Evolutionary conservation across 2,888 invertebrate genomes (phyloP).

Genomic region (Neoitamus cyanurus): DNA sequence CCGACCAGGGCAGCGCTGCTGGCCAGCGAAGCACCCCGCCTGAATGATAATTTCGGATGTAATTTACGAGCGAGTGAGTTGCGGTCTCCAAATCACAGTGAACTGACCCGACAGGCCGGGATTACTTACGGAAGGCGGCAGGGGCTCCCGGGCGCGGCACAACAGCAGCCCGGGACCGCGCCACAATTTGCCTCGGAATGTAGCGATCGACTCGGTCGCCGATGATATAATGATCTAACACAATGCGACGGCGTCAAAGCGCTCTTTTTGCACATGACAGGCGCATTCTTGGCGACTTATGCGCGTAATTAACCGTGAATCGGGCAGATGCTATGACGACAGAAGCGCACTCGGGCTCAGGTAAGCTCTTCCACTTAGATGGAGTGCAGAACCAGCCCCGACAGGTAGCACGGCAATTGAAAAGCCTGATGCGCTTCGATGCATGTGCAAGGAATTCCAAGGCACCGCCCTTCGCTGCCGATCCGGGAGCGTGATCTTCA

Average conservation of each 20-base stretch:
- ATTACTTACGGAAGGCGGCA: slow-evolving; percentile 16
- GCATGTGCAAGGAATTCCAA: background rate
- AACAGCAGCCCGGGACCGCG: background rate
- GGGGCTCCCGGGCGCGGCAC: background rate
- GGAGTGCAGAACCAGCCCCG: background rate
- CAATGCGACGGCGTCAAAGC: slow-evolving; percentile 5
- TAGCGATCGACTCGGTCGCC: background rate
- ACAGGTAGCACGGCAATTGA: background rate
- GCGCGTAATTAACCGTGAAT: background rate
- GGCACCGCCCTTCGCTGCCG: background rate
- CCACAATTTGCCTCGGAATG: background rate
- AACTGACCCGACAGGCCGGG: slow-evolving; percentile 9
- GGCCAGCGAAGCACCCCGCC: slow-evolving; percentile 9
- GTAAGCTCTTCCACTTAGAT: background rate
- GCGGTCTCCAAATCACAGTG: slow-evolving; percentile 15
- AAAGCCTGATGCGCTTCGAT: background rate
- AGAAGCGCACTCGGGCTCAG: background rate
- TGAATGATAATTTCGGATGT: slow-evolving; percentile 12
- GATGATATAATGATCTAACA: background rate
- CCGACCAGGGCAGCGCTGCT: background rate
- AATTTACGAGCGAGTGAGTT: background rate
- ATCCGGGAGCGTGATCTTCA: background rate
- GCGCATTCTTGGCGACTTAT: slow-evolving; percentile 2
- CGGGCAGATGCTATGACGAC: background rate
- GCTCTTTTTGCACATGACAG: slow-evolving; percentile 9